A percentile compares a stretch with the other conserved stretches of the same genome.
Evolutionary conservation across 2,113 vertebrate genomes (phyloP).

Genomic region (Mormyrus iriodes): DNA sequence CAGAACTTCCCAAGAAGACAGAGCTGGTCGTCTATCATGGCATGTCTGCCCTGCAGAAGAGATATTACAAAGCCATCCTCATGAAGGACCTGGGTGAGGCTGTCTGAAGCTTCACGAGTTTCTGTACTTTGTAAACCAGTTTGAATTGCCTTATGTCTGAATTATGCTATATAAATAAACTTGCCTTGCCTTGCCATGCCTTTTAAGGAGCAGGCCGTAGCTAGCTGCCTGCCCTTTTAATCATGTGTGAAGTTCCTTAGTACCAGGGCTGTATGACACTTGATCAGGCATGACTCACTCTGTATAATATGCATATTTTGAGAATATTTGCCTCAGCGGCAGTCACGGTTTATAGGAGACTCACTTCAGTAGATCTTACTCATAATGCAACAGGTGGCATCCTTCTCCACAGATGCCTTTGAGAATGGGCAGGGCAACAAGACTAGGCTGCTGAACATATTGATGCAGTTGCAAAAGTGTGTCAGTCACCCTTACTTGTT

Average conservation of each 20-base stretch:
- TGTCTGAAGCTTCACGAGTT: background rate
- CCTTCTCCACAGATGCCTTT: slow-evolving; percentile 72
- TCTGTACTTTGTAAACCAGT: too few species aligned
- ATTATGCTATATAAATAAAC: too few species aligned
- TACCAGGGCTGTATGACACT: background rate
- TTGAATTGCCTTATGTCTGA: too few species aligned
- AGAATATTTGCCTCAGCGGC: too few species aligned
- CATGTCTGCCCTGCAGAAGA: slow-evolving; percentile 83
- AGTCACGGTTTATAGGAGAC: background rate
- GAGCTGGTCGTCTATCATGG: slow-evolving; percentile 87
- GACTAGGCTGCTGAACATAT: slow-evolving; percentile 75
- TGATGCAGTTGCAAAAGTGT: slow-evolving; percentile 87
- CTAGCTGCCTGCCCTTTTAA: background rate
- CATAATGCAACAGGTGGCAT: background rate
- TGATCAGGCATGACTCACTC: background rate
- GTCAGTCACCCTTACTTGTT: slow-evolving; percentile 87
- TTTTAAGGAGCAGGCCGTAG: background rate
- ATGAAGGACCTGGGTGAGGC: slow-evolving; percentile 78
- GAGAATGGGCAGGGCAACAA: slow-evolving; percentile 64
- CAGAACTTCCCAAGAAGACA: slow-evolving; percentile 77
- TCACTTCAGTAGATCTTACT: background rate
- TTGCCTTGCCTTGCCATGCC: too few species aligned
- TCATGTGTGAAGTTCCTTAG: background rate
- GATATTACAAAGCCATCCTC: slow-evolving; percentile 81
- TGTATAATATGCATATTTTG: background rate